phyloP scores from a whole-genome alignment of 2,113 vertebrate species.

The Pseudolaguvia tuberculata region DNA sequence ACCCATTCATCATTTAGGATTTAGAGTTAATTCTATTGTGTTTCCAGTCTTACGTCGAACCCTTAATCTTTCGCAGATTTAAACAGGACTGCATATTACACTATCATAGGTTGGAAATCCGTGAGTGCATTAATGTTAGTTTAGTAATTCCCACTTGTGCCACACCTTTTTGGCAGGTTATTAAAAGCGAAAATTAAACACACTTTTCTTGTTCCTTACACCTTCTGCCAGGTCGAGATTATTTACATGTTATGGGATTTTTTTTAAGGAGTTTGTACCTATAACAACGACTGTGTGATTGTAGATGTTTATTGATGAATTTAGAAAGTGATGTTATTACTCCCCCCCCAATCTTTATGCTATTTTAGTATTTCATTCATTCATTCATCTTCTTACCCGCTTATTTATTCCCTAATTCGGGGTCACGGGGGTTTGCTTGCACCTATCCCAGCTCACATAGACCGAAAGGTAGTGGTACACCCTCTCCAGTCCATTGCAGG shows the following conservation, averaged over 20 bases:
- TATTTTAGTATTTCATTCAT: too few species aligned
- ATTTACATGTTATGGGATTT: neutral
- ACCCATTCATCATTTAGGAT: slow-evolving; percentile 35
- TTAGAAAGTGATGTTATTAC: neutral
- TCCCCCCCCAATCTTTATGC: too few species aligned
- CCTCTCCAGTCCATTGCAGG: too few species aligned
- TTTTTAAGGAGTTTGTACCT: slow-evolving; percentile 7
- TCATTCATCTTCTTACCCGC: too few species aligned
- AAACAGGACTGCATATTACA: slow-evolving; percentile 23
- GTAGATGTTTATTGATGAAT: neutral
- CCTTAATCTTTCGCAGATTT: slow-evolving; percentile 29
- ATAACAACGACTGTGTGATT: neutral
- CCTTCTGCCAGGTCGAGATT: slow-evolving; percentile 20
- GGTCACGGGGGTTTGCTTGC: too few species aligned
- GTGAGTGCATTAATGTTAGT: slow-evolving; percentile 29
- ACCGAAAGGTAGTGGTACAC: too few species aligned
- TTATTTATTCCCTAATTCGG: too few species aligned
- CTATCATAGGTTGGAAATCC: slow-evolving; percentile 26
- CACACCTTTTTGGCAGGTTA: slow-evolving; percentile 26
- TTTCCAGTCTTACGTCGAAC: slow-evolving; percentile 37
- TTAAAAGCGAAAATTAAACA: slow-evolving; percentile 34
- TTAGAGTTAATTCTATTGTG: slow-evolving; percentile 26
- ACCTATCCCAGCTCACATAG: too few species aligned
- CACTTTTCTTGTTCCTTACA: slow-evolving; percentile 32
- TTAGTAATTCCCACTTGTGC: slow-evolving; percentile 21